Evolutionary conservation across 2,113 vertebrate species (phyloP).

Genomic region (Tauraco erythrolophus): DNA sequence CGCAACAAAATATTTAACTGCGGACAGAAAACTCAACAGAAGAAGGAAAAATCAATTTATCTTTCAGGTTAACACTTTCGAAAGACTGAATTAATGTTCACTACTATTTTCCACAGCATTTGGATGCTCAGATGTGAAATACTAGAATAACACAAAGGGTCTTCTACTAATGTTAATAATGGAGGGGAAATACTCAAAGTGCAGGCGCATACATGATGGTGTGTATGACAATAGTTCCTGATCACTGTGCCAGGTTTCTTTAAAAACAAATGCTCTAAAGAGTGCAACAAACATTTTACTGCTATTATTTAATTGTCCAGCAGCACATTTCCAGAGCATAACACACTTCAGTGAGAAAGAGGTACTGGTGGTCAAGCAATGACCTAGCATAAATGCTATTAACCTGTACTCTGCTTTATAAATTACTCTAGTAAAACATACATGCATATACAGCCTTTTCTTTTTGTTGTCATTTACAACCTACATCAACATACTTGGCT

Average conservation of each 20-base stretch:
- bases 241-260: background rate
- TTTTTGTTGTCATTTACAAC: background rate
- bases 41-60: background rate
- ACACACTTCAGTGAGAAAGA: background rate
- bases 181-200: background rate
- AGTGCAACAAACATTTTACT: background rate
- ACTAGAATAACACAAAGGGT: background rate
- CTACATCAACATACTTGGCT: background rate
- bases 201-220: rapidly evolving
- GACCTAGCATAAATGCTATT: background rate
- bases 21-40: background rate
- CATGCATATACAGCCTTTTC: background rate
- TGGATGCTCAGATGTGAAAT: background rate
- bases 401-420: background rate
- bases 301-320: background rate
- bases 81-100: background rate
- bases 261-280: too few relatives aligned
- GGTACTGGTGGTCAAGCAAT: background rate
- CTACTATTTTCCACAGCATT: background rate
- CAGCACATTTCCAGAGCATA: background rate
- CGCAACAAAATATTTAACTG: background rate
- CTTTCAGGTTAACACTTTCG: background rate
- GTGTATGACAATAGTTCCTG: background rate
- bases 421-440: background rate
- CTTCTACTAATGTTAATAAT: background rate